Evolutionary conservation across 2,113 vertebrate species (phyloP).

Genomic region (Apodemus sylvaticus): DNA sequence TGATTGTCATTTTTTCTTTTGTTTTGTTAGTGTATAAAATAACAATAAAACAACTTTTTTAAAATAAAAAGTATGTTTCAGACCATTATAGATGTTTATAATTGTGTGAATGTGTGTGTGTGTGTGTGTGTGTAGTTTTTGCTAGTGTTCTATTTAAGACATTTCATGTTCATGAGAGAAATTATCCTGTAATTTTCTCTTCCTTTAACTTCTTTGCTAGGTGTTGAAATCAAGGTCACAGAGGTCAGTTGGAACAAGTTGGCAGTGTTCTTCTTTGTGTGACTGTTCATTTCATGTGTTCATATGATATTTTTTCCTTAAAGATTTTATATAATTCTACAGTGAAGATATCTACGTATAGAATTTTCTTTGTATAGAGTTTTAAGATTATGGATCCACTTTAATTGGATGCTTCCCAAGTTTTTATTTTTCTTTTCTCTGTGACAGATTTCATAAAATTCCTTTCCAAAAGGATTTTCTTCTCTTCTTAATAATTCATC

Average conservation of each 20-base stretch:
- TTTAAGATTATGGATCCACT: conserved; percentile 1
- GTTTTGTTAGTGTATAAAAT: not conserved
- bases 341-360: not conserved
- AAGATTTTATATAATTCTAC: not conserved
- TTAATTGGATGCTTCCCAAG: not conserved
- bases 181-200: conserved; percentile 6
- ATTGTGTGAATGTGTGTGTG: not conserved
- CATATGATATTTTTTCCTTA: not conserved
- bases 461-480: not conserved
- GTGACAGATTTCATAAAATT: conserved; percentile 6
- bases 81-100: not conserved
- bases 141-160: conserved; percentile 12
- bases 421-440: not conserved
- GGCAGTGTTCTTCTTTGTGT: not conserved
- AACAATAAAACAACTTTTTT: not conserved
- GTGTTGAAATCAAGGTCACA: not conserved
- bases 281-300: not conserved
- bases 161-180: conserved; percentile 15
- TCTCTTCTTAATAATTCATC: not conserved
- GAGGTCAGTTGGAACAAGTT: not conserved
- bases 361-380: not conserved
- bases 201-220: conserved; percentile 1
- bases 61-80: not conserved
- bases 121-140: not conserved
- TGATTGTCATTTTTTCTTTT: not conserved